Conservation (phyloP, 2,888 invertebrate genomes). For the Himalopsyche japonica region DNA sequence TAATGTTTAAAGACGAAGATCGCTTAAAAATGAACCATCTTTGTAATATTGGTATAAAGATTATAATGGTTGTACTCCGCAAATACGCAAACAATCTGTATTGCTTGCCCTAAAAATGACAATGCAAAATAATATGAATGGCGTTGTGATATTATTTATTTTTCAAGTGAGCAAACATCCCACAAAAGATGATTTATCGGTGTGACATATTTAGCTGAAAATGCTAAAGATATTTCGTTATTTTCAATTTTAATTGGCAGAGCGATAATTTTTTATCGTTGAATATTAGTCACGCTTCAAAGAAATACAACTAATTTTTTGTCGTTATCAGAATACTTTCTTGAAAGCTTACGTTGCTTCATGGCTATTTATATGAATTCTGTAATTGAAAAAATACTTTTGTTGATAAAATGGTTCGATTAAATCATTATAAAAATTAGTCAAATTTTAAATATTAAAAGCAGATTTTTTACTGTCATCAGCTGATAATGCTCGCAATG, state of each 20-base stretch:
- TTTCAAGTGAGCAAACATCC: neutral
- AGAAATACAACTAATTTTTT: neutral
- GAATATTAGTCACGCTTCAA: neutral
- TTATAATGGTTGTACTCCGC: neutral
- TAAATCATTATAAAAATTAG: too few relatives aligned
- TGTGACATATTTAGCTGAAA: neutral
- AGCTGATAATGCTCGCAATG: too few relatives aligned
- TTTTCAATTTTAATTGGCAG: neutral
- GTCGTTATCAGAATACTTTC: neutral
- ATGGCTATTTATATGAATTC: too few relatives aligned
- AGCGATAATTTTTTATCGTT: neutral
- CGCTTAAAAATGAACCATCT: neutral
- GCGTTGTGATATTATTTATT: neutral
- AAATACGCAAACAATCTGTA: neutral
- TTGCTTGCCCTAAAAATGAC: neutral
- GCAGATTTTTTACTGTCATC: too few relatives aligned
- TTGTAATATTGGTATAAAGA: neutral
- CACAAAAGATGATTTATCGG: neutral
- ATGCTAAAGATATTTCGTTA: neutral
- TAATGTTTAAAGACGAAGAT: too few relatives aligned
- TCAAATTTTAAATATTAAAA: too few relatives aligned
- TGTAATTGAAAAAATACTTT: too few relatives aligned
- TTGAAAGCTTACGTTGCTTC: too few relatives aligned
- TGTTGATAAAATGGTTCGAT: too few relatives aligned
- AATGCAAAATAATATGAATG: neutral